Evolutionary conservation across 1,140 invertebrate species (phyloP), one percentile per base, ranked within the genome.

Genomic region (Aphaenogaster floridana): DNA sequence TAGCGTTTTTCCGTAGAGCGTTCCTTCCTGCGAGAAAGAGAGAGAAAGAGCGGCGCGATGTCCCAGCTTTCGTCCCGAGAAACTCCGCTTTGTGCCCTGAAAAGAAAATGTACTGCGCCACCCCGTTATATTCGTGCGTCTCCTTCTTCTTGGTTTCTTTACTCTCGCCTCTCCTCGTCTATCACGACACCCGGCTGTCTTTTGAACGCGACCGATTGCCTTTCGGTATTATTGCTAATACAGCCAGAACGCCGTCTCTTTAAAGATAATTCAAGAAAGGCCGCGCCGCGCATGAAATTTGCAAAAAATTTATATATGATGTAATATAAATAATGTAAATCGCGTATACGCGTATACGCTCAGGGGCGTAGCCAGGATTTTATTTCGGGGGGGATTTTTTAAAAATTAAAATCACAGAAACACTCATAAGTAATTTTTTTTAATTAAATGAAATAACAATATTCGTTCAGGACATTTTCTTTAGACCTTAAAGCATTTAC

Each of bases 51-150:
- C 34, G 52, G 39, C 48, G 39, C 42, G 54, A 76, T 84, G 80
- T 84, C 54, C 71, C 52, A 52, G 48, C 34, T 48, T 48, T 63
- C 68, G 52, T 74, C 50, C 59, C 52, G 72, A 85, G 74, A 78
- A 77, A 68, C 69, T 90, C 59, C 54, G 88, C 84, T 86, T 89
- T 86, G 89, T 86, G 63, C 77, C 34, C 54, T 87, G 88, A 89
- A 90, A 90, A 88, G 84, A 90, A 89, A 90, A 90, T 89, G 88
- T 57, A 89, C 79, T 87, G 42, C 71, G 84, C 88, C 50, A 86
- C 61, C 78, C 79, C 74, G 69, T 89, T 89, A 89, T 77, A 89
- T 77, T 86, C 69, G 72, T 61, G 48, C 68, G 9, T 72, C 54
- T 42, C 42, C 66, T 54, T 59, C 36, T 69, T 81, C 21, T 28